Evolutionary conservation across 1,140 invertebrate genomes (phyloP), one percentile per base, ranked within the genome.

Genomic region (Bursaphelenchus mucronatus): DNA sequence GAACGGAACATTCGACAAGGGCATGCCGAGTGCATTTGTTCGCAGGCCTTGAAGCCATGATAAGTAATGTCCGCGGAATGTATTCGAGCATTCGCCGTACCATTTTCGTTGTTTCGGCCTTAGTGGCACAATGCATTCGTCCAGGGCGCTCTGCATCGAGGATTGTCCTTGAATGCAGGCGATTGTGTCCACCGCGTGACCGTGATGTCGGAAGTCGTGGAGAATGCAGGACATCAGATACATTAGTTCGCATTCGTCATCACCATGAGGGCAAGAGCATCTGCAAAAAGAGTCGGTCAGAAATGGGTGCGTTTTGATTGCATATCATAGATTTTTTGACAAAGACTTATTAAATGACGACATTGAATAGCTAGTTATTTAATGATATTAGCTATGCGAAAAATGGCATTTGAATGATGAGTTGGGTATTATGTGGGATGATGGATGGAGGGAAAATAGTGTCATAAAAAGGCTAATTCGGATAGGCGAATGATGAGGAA

Each of bases 171-270:
- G 67, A 54, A 71, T 70, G 50, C 69, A 71, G 39, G 51, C 45
- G 21, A 71, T 52, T 19, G 68, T 15, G 8, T 71, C 70, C 11
- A 71, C 64, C 41, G 51, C 64, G 17, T 55, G 61, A 19, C 71
- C 65, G 8, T 73, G 71, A 51, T 54, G 63, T 7, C 61, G 50
- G 57, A 67, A 47, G 10, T 61, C 40, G 49, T 75, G 63, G 15
- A 75, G 69, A 5, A 70, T 67, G 52, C 73, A 75, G 51, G 72
- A 64, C 73, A 75, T 75, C 49, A 75, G 49, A 15, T 71, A 65
- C 56, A 76, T 75, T 15, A 76, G 41, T 47, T 58, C 44, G 67
- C 73, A 75, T 53, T 75, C 73, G 21, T 73, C 69, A 8, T 59
- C 39, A 50, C 73, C 73, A 46, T 73, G 73, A 41, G 75, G 73